Percentiles rank a stretch among this genome's conserved stretches.
Conservation (phyloP, 37 sponge, comb jelly and placozoan genomes). For the Eunapius fragilis region DNA sequence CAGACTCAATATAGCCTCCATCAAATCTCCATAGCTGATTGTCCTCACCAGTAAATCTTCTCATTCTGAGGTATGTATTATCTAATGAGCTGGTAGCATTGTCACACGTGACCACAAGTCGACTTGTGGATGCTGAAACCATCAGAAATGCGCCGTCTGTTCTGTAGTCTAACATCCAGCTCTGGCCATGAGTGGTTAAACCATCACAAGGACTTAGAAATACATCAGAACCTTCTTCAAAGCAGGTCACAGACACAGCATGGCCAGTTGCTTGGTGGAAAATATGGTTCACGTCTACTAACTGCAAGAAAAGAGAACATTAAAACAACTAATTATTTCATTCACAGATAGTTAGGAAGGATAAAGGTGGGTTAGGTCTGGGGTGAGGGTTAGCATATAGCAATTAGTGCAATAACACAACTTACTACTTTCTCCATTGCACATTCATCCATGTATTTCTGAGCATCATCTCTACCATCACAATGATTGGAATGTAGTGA, state of each 20-base stretch:
- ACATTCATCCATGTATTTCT: neutral
- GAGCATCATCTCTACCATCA: no score
- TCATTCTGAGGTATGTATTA: neutral
- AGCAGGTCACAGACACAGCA: neutral
- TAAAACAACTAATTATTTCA: neutral
- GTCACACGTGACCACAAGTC: neutral
- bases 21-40: neutral
- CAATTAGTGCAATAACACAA: no score
- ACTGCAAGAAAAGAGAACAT: no score
- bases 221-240: neutral
- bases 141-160: neutral
- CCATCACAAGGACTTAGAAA: neutral
- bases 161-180: neutral
- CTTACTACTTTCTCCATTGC: no score
- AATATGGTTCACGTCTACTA: no score
- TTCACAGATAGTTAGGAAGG: neutral
- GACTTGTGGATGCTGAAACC: neutral
- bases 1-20: neutral
- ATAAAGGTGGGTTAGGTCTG: no score
- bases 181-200: neutral
- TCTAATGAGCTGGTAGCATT: neutral
- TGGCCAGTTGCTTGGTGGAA: no score
- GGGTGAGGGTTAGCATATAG: no score
- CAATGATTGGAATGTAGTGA: neutral
- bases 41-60: neutral